Evolutionary conservation across 2,888 invertebrate genomes (phyloP).

Genomic region (Synergus laeviventris): DNA sequence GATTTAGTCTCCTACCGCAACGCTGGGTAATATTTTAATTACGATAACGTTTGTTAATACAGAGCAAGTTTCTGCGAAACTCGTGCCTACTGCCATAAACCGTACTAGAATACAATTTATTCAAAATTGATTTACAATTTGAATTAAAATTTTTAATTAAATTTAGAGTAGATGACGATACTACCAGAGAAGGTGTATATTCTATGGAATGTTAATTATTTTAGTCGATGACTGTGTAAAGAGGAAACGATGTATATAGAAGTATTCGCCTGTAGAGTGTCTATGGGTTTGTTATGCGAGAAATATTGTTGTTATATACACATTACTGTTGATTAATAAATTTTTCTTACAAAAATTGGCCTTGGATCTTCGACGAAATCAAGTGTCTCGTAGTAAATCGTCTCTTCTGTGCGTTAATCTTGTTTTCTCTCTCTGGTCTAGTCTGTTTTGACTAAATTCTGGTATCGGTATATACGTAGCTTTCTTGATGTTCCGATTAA

Average conservation of each 20-base stretch:
- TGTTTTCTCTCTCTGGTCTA: constrained; percentile 16
- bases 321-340: constrained; percentile 74
- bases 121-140: background rate
- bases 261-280: constrained; percentile 67
- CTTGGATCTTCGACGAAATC: constrained; percentile 69
- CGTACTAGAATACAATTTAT: constrained; percentile 53
- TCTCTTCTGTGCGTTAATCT: constrained; percentile 37
- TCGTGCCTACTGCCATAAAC: constrained; percentile 51
- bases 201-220: constrained; percentile 70
- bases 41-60: constrained; percentile 21
- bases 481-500: constrained; percentile 64
- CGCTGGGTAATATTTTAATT: constrained; percentile 32
- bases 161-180: constrained; percentile 59
- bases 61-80: constrained; percentile 20
- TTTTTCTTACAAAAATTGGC: constrained; percentile 74
- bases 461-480: constrained; percentile 41
- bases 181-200: constrained; percentile 68
- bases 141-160: background rate
- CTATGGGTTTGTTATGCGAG: constrained; percentile 75
- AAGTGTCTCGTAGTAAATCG: constrained; percentile 39
- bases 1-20: background rate
- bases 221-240: constrained; percentile 65
- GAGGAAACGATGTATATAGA: constrained; percentile 67
- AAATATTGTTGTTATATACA: constrained; percentile 68
- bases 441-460: constrained; percentile 43